Evolutionary conservation across 2,797 vertebrate species (phyloP).

Genomic region (Tragelaphus eurycerus): DNA sequence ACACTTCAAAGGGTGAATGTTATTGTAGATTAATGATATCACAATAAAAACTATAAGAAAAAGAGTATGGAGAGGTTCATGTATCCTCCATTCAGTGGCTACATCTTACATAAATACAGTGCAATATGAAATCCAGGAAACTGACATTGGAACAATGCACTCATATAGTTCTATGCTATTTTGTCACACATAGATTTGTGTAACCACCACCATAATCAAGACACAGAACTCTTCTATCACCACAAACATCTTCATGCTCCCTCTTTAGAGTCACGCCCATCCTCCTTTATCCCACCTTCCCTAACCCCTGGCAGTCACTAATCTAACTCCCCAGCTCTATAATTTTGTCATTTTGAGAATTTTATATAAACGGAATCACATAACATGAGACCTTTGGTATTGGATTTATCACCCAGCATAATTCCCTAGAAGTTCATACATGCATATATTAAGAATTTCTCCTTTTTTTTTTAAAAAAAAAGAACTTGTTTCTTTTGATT

Average conservation of each 20-base stretch:
- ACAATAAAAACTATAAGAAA: not conserved
- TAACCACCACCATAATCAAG: not conserved
- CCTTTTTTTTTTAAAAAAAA: not conserved
- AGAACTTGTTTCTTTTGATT: not conserved
- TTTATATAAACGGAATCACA: not conserved
- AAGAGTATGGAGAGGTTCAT: not conserved
- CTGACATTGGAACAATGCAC: not conserved
- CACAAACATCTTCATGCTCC: not conserved
- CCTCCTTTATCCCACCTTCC: not conserved
- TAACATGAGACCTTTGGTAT: not conserved
- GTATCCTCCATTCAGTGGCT: not conserved
- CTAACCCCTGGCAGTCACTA: not conserved
- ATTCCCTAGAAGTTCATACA: not conserved
- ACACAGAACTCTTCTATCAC: not conserved
- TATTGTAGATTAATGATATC: not conserved
- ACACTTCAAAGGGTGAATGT: not conserved
- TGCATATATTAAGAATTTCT: not conserved
- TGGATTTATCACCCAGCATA: not conserved
- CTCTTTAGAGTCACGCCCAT: not conserved
- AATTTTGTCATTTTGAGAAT: slow-evolving; percentile 7
- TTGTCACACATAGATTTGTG: not conserved
- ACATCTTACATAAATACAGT: not conserved
- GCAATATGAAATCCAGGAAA: not conserved
- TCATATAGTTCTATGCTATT: not conserved
- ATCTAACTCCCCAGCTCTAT: not conserved